Base-by-base conservation (phyloP, 1,140 invertebrate species). In the Conopomorpha cramerella region DNA sequence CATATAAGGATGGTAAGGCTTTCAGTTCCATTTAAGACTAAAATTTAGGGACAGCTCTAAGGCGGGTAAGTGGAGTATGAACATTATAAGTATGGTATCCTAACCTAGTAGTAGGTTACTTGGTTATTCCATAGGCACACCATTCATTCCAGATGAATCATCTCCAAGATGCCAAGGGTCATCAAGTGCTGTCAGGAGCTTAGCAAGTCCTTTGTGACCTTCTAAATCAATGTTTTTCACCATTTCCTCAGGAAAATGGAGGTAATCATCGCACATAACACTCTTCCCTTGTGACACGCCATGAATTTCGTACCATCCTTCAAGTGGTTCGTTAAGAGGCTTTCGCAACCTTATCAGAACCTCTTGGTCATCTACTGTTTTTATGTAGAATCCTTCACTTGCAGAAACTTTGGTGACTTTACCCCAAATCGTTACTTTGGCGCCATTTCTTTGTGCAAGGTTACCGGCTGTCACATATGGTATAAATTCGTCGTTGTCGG, bases 121-220 rank as follows among this genome's bases (percentile, higher is more conserved):
- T n/a, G n/a, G 33, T 51, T 49, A 57, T 25, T 65, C 55, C 62
- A 71, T 70, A 2, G 54, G 51, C n/a, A 71, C 52, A 37, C 66
- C 66, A 41, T 45, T 40, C 41, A 72, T 49, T 34, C 36, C 37
- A 8, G 49, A 43, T 14, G 39, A 38, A 17, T 54, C 42, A 11
- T 71, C 67, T 17, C 74, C 76, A 27, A 78, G 53, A 34, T 78
- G 73, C 71, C 72, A 78, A 0, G 71, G 76, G 34, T 78, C 68
- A 50, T 78, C 71, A 1, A 78, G 38, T 2, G 70, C 72, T 13
- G 42, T 38, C 15, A 78, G 36, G 11, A 78, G 39, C 32, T 60
- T 65, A 7, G 72, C 62, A 14, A 78, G 44, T n/a, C 45, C 57
- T 46, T 73, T 74, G 39, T 78, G 66, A 7, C 71, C 67, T 34